Evolutionary conservation across 2,113 vertebrate genomes (phyloP).

Genomic region (Oreotrochilus melanogaster): DNA sequence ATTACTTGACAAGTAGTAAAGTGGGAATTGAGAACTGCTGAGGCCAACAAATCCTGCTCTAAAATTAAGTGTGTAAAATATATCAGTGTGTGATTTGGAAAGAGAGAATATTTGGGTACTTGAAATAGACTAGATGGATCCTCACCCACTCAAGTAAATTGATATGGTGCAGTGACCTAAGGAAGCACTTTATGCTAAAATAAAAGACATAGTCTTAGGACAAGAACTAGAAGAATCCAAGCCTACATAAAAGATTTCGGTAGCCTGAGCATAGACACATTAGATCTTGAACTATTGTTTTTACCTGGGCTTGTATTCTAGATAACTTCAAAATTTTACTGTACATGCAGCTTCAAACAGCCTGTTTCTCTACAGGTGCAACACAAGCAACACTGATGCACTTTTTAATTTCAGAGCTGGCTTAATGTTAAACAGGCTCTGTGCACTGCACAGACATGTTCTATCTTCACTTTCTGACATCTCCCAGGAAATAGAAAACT

Average conservation of each 20-base stretch:
- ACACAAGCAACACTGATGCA: accelerated
- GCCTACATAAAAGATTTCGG: not conserved
- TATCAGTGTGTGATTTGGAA: not conserved
- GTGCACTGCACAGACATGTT: not conserved
- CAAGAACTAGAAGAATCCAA: not conserved
- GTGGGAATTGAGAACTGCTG: constrained; percentile 20
- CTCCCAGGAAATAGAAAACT: not conserved
- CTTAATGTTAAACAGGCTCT: not conserved
- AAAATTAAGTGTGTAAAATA: constrained; percentile 44
- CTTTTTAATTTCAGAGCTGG: not conserved
- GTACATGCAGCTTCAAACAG: not conserved
- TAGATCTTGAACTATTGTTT: not conserved
- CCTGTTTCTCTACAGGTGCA: not conserved
- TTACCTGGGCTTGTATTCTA: not conserved
- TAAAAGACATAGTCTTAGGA: not conserved
- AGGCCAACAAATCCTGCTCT: constrained; percentile 7
- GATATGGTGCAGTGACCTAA: not conserved
- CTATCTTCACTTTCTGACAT: not conserved
- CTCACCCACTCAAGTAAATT: not conserved
- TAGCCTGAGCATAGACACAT: not conserved
- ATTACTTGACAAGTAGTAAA: constrained; percentile 21
- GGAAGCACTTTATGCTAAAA: not conserved
- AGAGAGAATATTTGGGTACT: not conserved
- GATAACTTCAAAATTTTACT: not conserved
- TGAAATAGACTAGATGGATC: not conserved